phyloP scores from a whole-genome alignment of 1,140 invertebrate genomes.

The Drosophila varians region DNA sequence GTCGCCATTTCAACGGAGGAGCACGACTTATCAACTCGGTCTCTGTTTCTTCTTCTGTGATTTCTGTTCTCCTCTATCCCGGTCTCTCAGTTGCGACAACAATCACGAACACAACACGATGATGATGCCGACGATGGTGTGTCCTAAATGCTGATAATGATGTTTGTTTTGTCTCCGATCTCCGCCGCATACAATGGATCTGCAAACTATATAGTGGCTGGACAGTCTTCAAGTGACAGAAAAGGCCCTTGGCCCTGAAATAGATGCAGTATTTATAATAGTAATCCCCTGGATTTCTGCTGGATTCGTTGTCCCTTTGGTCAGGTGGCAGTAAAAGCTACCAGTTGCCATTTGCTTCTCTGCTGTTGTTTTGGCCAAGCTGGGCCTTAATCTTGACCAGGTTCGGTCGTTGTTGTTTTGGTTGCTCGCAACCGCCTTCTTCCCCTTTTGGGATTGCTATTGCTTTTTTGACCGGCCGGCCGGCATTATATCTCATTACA shows the following conservation, averaged over 20 bases:
- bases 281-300: neutral
- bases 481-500: constrained; percentile 82
- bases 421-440: neutral
- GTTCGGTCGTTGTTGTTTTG: constrained; percentile 28
- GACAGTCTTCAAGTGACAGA: no score
- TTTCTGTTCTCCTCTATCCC: neutral
- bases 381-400: constrained; percentile 33
- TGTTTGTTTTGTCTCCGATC: constrained; percentile 50
- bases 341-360: constrained; percentile 6
- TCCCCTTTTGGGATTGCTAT: constrained; percentile 10
- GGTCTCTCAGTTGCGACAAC: constrained; percentile 49
- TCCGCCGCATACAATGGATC: constrained; percentile 47
- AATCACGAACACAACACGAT: constrained; percentile 72
- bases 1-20: constrained; percentile 40
- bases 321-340: constrained; percentile 32
- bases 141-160: constrained; percentile 63
- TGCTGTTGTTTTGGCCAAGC: neutral
- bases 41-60: constrained; percentile 24
- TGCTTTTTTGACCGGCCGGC: constrained; percentile 62
- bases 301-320: constrained; percentile 23
- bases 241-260: no score
- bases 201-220: neutral
- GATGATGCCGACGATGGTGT: constrained; percentile 60
- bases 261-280: no score
- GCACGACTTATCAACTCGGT: constrained; percentile 67